A percentile compares a stretch with the other conserved stretches of the same genome.
phyloP scores from a whole-genome alignment of 2,888 invertebrate genomes.

The Idaea aversata region DNA sequence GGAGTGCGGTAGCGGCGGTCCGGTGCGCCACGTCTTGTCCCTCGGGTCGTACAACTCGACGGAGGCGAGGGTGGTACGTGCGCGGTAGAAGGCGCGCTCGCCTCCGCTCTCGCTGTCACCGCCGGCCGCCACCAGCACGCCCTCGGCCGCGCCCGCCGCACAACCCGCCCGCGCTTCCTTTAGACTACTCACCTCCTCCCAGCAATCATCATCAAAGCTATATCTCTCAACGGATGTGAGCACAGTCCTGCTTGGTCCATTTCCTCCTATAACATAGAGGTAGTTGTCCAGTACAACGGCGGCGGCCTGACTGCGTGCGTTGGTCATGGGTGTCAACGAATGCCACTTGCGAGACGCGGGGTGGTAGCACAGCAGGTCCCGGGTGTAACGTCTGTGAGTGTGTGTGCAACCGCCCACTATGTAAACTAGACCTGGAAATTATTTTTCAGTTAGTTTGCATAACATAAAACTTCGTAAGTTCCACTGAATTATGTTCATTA shows the following conservation, averaged over 20 bases:
- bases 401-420: conserved; percentile 95
- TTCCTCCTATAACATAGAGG: conserved; percentile 94
- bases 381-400: conserved; percentile 85
- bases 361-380: conserved; percentile 89
- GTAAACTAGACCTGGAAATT: conserved; percentile 87
- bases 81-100: conserved; percentile 87
- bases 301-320: conserved; percentile 93
- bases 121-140: conserved; percentile 90
- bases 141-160: conserved; percentile 91
- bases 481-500: background rate
- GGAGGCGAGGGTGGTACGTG: conserved; percentile 89
- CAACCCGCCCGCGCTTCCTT: conserved; percentile 89
- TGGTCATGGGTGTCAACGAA: conserved; percentile 87
- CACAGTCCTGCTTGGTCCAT: conserved; percentile 89
- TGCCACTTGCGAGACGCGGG: conserved; percentile 91
- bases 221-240: conserved; percentile 91
- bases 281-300: conserved; percentile 91
- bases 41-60: conserved; percentile 93
- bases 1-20: conserved; percentile 89
- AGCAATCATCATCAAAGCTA: conserved; percentile 89
- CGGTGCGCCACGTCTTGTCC: conserved; percentile 87
- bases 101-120: conserved; percentile 91
- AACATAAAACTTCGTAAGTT: too few relatives aligned
- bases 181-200: conserved; percentile 89
- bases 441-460: conserved; percentile 12